phyloP scores from a whole-genome alignment of 2,113 vertebrate genomes.

The Rhabdomys dilectus region DNA sequence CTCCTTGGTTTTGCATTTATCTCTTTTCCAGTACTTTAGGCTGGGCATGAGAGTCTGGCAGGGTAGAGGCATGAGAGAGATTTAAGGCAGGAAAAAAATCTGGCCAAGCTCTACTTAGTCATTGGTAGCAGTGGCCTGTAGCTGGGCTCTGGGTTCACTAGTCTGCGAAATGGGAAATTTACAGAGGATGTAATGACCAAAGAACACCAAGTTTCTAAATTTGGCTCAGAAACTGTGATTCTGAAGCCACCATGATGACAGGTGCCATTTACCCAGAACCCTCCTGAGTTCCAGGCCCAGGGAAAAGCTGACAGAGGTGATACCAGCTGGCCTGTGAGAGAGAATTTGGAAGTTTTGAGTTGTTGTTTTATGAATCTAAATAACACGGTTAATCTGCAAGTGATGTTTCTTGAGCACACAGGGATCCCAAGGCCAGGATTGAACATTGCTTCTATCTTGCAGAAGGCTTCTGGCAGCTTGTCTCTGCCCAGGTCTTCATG shows the following conservation, averaged over 20 bases:
- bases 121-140: not conserved
- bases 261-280: not conserved
- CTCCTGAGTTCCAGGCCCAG: too few species aligned
- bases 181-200: not conserved
- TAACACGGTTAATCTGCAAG: fast-evolving
- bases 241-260: not conserved
- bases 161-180: not conserved
- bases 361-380: fast-evolving
- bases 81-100: not conserved
- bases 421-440: not conserved
- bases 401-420: too few species aligned
- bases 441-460: not conserved
- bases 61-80: not conserved
- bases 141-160: not conserved
- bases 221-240: not conserved
- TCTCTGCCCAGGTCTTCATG: too few species aligned
- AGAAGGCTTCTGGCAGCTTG: too few species aligned
- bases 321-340: fast-evolving
- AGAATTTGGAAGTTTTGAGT: not conserved
- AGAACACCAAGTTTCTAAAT: not conserved
- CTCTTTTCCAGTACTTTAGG: not conserved
- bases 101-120: not conserved
- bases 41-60: not conserved
- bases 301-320: fast-evolving
- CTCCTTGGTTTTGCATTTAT: not conserved